A percentile compares a stretch with the other conserved stretches of the same genome.
These are phyloP conservation scores for Plumapathes pennacea DNA, from an alignment of 92 coral and sea anemone species.

Conservation along the genomic window DNA sequence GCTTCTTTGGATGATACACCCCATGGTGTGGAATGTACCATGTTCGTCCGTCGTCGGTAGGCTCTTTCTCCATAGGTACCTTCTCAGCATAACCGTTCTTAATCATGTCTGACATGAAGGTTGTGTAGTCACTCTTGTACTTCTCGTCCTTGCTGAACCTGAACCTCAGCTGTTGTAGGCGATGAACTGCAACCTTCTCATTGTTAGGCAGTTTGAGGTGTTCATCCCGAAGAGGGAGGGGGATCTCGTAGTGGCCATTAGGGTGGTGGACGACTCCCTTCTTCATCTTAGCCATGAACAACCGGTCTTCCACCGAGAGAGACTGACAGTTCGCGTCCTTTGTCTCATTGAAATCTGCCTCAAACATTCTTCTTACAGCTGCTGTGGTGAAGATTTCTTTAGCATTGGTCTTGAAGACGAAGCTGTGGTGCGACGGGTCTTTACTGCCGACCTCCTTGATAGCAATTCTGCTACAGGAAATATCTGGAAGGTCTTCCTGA, in stretches of 20 bases:
- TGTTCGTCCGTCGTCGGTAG: neutral
- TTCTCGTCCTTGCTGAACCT: slow-evolving; percentile 4
- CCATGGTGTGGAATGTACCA: slow-evolving; percentile 56
- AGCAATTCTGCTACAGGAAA: neutral
- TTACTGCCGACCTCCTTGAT: slow-evolving; percentile 20
- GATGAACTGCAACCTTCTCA: slow-evolving; percentile 1
- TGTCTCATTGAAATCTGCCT: slow-evolving; percentile 32
- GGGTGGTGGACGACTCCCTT: slow-evolving; percentile 7
- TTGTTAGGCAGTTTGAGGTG: slow-evolving; percentile 13
- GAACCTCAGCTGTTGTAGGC: neutral
- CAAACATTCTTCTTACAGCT: slow-evolving; percentile 22
- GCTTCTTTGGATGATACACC: slow-evolving; percentile 31
- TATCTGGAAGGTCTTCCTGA: neutral
- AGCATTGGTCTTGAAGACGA: slow-evolving; percentile 16
- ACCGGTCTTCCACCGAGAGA: slow-evolving; percentile 34
- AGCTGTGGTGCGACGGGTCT: slow-evolving; percentile 12
- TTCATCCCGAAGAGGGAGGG: slow-evolving; percentile 14
- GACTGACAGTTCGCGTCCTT: neutral
- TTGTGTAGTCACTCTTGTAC: slow-evolving; percentile 21
- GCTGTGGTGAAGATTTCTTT: slow-evolving; percentile 40
- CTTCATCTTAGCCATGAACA: slow-evolving; percentile 24
- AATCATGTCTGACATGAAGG: slow-evolving; percentile 30
- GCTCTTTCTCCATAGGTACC: neutral
- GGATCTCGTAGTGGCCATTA: slow-evolving; percentile 47
- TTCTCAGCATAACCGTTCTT: slow-evolving; percentile 34